Evolutionary conservation across 2,888 invertebrate species (phyloP).

Genomic region (Plebejus anna): DNA sequence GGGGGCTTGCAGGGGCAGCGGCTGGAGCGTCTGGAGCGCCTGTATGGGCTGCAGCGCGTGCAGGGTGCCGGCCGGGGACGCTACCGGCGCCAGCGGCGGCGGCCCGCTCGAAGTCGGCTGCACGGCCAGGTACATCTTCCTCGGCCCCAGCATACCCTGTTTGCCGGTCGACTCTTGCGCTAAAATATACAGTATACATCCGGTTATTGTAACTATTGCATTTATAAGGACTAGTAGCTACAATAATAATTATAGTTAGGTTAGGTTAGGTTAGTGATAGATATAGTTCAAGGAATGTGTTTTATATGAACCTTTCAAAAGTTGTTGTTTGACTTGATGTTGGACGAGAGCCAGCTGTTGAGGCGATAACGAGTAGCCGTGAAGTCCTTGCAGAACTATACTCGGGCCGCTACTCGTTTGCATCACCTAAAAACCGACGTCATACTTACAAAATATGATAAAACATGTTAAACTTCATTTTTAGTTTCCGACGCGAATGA

Average conservation of each 20-base stretch:
- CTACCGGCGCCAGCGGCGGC: conserved; percentile 56
- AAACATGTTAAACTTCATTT: neutral
- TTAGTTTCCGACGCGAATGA: neutral
- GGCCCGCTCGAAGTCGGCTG: conserved; percentile 82
- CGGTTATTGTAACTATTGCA: neutral
- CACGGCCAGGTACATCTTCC: conserved; percentile 91
- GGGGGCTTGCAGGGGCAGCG: conserved; percentile 46
- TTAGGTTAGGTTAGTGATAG: too few species aligned
- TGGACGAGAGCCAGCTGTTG: conserved; percentile 91
- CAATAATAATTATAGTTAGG: too few species aligned
- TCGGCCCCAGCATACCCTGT: conserved; percentile 90
- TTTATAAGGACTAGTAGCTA: too few species aligned
- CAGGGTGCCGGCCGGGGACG: conserved; percentile 41
- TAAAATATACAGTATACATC: conserved; percentile 49
- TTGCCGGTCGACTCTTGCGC: conserved; percentile 93
- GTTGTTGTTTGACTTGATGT: conserved; percentile 93
- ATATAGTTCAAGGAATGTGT: too few species aligned
- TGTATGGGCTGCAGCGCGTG: conserved; percentile 50
- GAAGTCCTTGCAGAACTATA: conserved; percentile 91
- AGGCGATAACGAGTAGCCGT: conserved; percentile 89
- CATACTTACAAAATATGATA: neutral
- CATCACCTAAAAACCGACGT: conserved; percentile 78
- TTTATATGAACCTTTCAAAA: conserved; percentile 85
- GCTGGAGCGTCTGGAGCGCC: conserved; percentile 62
- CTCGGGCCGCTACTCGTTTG: conserved; percentile 91